Conservation (phyloP, 2,797 vertebrate species). For the Anguilla anguilla region DNA sequence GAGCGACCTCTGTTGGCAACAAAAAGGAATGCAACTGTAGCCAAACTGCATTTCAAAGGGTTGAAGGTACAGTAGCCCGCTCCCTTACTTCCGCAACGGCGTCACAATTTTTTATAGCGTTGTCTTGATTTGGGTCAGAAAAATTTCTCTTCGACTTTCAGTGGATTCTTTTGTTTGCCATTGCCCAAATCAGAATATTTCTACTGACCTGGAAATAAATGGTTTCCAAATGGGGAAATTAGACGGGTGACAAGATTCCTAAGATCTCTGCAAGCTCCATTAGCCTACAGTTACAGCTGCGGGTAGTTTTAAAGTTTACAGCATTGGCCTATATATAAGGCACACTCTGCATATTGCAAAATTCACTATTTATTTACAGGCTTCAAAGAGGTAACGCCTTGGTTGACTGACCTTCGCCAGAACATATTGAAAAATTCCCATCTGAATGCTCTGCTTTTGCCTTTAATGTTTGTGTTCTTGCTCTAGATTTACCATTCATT, state of each 20-base stretch:
- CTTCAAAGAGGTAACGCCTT: not conserved
- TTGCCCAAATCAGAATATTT: not conserved
- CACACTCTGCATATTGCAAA: not conserved
- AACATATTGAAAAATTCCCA: not conserved
- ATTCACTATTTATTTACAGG: not conserved
- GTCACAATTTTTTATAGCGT: not conserved
- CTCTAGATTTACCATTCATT: no score
- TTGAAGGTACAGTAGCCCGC: not conserved
- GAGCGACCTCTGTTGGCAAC: not conserved
- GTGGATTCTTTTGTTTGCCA: not conserved
- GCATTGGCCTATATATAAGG: no score
- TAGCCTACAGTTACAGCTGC: no score
- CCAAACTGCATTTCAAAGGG: not conserved
- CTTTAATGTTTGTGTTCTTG: no score
- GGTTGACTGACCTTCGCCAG: not conserved
- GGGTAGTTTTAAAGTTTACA: no score
- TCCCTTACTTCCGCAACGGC: not conserved
- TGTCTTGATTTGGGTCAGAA: not conserved
- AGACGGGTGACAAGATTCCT: not conserved
- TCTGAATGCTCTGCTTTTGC: not conserved
- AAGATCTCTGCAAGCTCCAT: no score
- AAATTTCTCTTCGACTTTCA: not conserved
- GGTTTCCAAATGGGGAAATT: not conserved
- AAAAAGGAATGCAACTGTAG: not conserved
- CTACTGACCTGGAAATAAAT: not conserved